Percentiles rank a stretch among this genome's conserved stretches.
Conservation (phyloP, 2,113 vertebrate genomes). For the Phycodurus eques region DNA sequence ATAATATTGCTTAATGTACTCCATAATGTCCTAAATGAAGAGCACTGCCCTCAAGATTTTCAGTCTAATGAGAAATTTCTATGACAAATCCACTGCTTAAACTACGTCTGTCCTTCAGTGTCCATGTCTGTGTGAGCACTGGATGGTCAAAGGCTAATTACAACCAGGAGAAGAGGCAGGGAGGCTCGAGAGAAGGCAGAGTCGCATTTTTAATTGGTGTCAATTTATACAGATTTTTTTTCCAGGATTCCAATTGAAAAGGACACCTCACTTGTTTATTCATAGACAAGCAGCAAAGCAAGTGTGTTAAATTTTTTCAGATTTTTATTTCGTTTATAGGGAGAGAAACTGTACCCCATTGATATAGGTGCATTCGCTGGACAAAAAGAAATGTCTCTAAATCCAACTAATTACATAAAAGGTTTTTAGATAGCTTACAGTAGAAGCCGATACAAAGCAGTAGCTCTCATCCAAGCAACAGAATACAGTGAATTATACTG, state of each 20-base stretch:
- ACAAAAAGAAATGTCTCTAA: not conserved
- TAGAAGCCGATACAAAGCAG: no score
- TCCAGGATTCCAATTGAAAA: slow-evolving; percentile 37
- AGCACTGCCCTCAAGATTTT: slow-evolving; percentile 59
- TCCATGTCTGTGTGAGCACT: slow-evolving; percentile 42
- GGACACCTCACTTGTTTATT: slow-evolving; percentile 10
- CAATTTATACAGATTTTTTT: slow-evolving; percentile 65
- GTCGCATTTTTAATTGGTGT: slow-evolving; percentile 56
- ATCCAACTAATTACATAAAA: not conserved
- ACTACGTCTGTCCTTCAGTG: slow-evolving; percentile 62
- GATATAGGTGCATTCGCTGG: not conserved
- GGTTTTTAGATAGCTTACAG: not conserved
- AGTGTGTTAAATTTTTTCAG: not conserved
- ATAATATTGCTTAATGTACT: slow-evolving; percentile 52
- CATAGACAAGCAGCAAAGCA: slow-evolving; percentile 9
- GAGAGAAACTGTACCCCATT: not conserved
- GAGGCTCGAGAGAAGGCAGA: slow-evolving; percentile 39
- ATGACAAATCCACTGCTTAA: slow-evolving; percentile 58
- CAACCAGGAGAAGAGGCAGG: slow-evolving; percentile 56
- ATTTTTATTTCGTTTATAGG: not conserved
- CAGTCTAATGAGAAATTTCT: slow-evolving; percentile 55
- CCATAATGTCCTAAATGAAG: slow-evolving; percentile 58
- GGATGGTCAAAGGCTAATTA: slow-evolving; percentile 68
- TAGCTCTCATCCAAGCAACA: no score
- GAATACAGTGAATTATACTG: not conserved